These are phyloP conservation scores for Littorina saxatilis DNA, from an alignment of 1,140 invertebrate species.

Conservation along the genomic window DNA sequence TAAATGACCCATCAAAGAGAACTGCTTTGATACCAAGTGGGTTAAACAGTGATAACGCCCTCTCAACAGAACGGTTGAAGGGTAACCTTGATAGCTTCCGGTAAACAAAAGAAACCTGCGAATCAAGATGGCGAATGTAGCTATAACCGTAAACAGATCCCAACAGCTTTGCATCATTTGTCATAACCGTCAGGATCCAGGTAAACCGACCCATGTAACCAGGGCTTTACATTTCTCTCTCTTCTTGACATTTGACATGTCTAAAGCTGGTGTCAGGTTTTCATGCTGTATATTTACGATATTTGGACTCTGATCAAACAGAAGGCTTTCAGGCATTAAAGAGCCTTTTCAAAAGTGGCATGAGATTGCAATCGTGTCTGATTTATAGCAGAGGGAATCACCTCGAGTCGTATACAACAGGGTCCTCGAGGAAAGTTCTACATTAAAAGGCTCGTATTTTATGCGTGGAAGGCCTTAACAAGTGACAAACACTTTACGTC, in stretches of 20 bases:
- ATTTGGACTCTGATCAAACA: conserved; percentile 6
- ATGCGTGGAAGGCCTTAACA: too few relatives aligned
- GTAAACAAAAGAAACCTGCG: neutral
- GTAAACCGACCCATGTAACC: neutral
- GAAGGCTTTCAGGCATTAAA: neutral
- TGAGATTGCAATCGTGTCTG: neutral
- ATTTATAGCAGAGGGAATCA: neutral
- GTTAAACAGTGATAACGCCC: neutral
- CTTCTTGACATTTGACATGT: neutral
- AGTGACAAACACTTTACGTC: too few relatives aligned
- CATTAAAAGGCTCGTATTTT: too few relatives aligned
- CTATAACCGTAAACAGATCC: neutral
- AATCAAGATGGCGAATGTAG: neutral
- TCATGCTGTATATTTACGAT: neutral
- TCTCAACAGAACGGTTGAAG: too few relatives aligned
- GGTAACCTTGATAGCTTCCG: neutral
- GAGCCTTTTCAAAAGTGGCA: neutral
- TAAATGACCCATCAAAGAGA: too few relatives aligned
- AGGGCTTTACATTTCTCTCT: neutral
- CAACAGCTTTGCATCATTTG: neutral
- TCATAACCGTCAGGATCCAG: neutral
- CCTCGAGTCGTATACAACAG: too few relatives aligned
- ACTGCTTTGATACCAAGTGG: neutral
- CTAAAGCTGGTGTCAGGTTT: neutral
- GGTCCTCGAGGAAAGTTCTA: too few relatives aligned